Evolutionary conservation across 2,888 invertebrate species (phyloP), one percentile per base, ranked within the genome.

Genomic region (Pseudococcus jackbeardsleyi): DNA sequence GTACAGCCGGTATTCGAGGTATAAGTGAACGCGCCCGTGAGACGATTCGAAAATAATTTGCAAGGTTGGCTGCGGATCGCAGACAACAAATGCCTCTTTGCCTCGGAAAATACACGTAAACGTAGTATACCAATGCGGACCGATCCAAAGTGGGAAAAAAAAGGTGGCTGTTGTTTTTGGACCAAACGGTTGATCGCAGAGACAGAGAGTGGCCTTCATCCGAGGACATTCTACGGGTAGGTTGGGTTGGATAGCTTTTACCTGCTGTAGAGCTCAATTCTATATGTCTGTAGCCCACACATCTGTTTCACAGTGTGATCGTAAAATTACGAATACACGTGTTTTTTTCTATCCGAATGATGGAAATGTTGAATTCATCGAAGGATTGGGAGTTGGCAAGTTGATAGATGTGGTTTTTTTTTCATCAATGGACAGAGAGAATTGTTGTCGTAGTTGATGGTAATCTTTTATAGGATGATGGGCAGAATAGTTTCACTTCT

Each of bases 171-270:
- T 82, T 82, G 79, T 82, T 42, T 82, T 82, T 82, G 46, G 79
- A 82, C 46, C 79, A 46, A 82, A 82, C 79, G 79, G 79, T 82
- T 82, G 46, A 82, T 82, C 17, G 79, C 79, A 46, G 79, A 42
- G 79, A 82, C 72, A 82, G 79, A 82, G 79, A 82, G 46, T 82
- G 79, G 79, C 79, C 79, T 82, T 82, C 79, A 33, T 82, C 19
- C 79, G 79, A 82, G 79, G 79, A 82, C 79, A 82, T 82, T 82
- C 79, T 82, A 82, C 79, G 79, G 79, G 79, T 82, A 82, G 79
- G 79, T 46, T 82, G 79, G 77, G 39, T 77, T 64, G 42, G 85
- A 85, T 85, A 85, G 85, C 59, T 85, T 85, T 85, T 85, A 85
- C 85, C 85, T 85, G 85, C 85, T 85, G 42, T 59, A 64, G 39